Evolutionary conservation across 2,888 invertebrate species (phyloP), one percentile per base, ranked within the genome.

Genomic region (Opisthograptis luteolata): DNA sequence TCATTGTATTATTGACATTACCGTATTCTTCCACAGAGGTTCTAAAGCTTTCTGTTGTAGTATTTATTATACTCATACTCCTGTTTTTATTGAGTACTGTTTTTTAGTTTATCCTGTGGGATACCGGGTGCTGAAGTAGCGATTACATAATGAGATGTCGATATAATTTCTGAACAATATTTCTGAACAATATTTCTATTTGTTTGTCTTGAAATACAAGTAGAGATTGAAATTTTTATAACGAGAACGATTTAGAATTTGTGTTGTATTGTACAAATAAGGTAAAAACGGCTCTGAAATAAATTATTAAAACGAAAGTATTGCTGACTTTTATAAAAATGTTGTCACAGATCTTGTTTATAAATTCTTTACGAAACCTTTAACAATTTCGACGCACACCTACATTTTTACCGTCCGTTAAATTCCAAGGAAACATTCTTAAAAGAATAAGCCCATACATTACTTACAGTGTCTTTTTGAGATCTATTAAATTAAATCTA

Each of bases 1-100:
- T 76, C 74, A 79, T 74, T 78, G 74, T 71, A 60, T 74, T 71
- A 72, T 73, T 74, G 71, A 75, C 74, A 73, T 74, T 72, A 73
- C 70, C 60, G 61, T 65, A 58, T 64, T 42, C 25, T 42, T 37
- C 31, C 19, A 31, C 17, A 15, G 31, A 39, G 24, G 12, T 36
- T 32, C 31, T 25, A 24, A 25, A 31, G 32, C 14, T 22, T 32
- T 45, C 37, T 25, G 19, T 45, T 25, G 19, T 47, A 35, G 19
- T 40, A 34, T 10, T 31, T 6, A n/a, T n/a, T n/a, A n/a, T 10
- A 13, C 14, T 12, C 34, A 10, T 20, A 3, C 24, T 24, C 24
- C 25, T 25, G 10, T 10, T 25, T 1, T 2, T 8, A 10, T 4
- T 4, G 10, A 4, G 9, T 25, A 3, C 20, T 20, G n/a, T 13